A percentile compares a stretch with the other conserved stretches of the same genome.
These are phyloP conservation scores for Geotrypetes seraphini DNA, from an alignment of 2,797 vertebrate species.

Conservation along the genomic window DNA sequence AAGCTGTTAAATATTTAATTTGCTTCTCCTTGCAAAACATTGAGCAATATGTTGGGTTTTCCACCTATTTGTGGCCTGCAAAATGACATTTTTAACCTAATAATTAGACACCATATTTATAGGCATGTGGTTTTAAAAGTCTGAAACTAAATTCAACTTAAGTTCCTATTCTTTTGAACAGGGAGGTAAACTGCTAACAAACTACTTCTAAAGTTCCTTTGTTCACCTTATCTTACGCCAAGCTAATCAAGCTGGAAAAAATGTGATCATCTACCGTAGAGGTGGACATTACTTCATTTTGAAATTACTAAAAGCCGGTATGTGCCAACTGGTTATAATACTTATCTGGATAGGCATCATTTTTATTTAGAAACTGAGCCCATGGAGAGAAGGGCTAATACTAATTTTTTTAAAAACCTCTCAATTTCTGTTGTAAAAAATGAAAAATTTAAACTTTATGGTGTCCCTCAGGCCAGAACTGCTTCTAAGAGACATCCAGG, in stretches of 20 bases:
- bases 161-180: slow-evolving; percentile 53
- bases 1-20: slow-evolving; percentile 33
- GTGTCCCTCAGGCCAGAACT: no score
- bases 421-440: no score
- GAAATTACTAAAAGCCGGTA: no score
- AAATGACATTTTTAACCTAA: slow-evolving; percentile 46
- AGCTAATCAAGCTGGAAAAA: slow-evolving; percentile 37
- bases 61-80: slow-evolving; percentile 43
- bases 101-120: slow-evolving; percentile 48
- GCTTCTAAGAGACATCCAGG: no score
- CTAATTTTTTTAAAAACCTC: no score
- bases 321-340: no score
- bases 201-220: slow-evolving; percentile 53
- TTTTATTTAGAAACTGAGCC: no score
- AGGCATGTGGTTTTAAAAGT: slow-evolving; percentile 52
- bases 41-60: slow-evolving; percentile 37
- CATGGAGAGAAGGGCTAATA: no score
- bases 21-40: slow-evolving; percentile 35
- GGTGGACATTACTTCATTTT: slow-evolving; percentile 15
- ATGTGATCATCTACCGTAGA: slow-evolving; percentile 15
- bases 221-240: slow-evolving; percentile 47
- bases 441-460: no score
- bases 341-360: no score
- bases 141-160: slow-evolving; percentile 45
- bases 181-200: slow-evolving; percentile 51